Evolutionary conservation across 1,140 invertebrate genomes (phyloP), one percentile per base, ranked within the genome.

Genomic region (Laupala kohalensis): DNA sequence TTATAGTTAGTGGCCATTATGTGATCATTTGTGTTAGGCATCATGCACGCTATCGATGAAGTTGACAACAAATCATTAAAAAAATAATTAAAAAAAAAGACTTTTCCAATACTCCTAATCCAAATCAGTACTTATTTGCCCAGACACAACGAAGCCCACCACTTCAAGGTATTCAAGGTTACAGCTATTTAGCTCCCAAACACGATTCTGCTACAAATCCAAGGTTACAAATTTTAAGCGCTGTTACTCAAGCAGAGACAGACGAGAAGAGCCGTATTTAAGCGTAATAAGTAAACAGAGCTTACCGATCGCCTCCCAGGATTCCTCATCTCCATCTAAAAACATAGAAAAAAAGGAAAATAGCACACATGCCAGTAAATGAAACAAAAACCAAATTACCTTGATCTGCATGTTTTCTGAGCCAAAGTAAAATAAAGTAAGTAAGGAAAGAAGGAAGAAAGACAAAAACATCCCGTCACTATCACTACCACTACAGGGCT

Each of bases 311-410:
- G 79, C 76, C 80, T 77, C 76, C 77, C 78, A 77, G 79, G 79
- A 76, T 81, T 81, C 77, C 81, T 79, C 75, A 81, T 77, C 75
- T 82, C 81, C 79, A 82, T 82, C 80, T 82, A 80, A 78, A 74
- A 75, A 71, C 68, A 70, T 23, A 63, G 15, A 70, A 23, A 73
- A 73, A 69, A 68, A 26, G 5, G 19, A 64, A 28, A 23, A 25
- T 27, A 53, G 29, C 24, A 37, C 25, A 68, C 24, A 62, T 30
- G 27, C 4, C 12, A n/a, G 30, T n/a, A 24, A 27, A 68, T 25
- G 12, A 6, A 15, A 29, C 19, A n/a, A 15, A 71, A 28, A 13
- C 27, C n/a, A 66, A 65, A 64, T 66, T n/a, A 63, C 27, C 28
- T 25, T 71, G 62, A 66, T 64, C 26, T 25, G n/a, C 53, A 25